These are phyloP conservation scores for Augochlorella aurata DNA, from an alignment of 2,888 invertebrate species.

Conservation along the genomic window DNA sequence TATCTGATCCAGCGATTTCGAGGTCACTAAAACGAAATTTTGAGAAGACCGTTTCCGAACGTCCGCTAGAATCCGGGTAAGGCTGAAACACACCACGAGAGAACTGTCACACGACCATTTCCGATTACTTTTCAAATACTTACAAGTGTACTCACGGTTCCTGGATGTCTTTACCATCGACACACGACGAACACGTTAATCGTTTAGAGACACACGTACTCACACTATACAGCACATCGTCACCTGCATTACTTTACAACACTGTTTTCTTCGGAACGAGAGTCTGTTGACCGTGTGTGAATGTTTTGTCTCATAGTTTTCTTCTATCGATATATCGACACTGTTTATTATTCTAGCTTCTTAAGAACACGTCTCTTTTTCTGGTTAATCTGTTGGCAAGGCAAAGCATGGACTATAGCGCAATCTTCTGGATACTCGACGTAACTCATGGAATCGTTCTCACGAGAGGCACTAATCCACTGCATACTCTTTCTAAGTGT, in stretches of 20 bases:
- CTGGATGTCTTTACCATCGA: background rate
- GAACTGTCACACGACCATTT: background rate
- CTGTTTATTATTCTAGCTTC: background rate
- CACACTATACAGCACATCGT: background rate
- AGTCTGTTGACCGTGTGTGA: background rate
- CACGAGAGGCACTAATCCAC: background rate
- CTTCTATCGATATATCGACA: background rate
- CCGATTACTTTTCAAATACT: background rate
- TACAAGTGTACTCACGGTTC: background rate
- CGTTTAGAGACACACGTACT: background rate
- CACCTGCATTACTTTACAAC: background rate
- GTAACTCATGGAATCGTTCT: background rate
- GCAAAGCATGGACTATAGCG: slow-evolving; percentile 1
- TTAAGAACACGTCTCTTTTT: background rate
- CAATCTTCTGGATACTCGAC: background rate
- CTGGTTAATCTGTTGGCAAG: background rate
- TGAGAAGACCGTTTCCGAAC: slow-evolving; percentile 13
- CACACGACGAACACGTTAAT: background rate
- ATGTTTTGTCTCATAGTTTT: background rate
- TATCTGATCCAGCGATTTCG: slow-evolving; percentile 16
- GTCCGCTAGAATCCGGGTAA: slow-evolving; percentile 14
- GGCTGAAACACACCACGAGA: background rate
- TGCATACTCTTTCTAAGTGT: background rate
- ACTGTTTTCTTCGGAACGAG: background rate
- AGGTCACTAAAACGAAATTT: slow-evolving; percentile 17